phyloP scores from a whole-genome alignment of 2,888 invertebrate genomes.

The Lacanobia oleracea region DNA sequence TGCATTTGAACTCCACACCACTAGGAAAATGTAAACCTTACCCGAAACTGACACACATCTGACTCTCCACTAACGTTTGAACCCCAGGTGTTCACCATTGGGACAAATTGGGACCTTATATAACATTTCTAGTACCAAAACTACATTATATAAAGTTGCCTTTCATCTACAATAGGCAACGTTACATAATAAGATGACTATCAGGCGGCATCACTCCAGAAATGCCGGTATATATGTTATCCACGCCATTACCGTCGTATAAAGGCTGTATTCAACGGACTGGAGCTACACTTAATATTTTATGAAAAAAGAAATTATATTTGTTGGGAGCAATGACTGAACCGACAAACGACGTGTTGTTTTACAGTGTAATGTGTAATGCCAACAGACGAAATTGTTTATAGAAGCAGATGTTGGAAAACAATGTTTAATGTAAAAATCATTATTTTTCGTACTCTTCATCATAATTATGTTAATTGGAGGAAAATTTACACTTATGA shows the following conservation, averaged over 20 bases:
- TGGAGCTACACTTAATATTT: conserved; percentile 57
- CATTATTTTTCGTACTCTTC: too few species aligned
- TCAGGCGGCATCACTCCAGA: conserved; percentile 56
- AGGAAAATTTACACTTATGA: neutral
- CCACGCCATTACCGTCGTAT: conserved; percentile 69
- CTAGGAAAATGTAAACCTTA: neutral
- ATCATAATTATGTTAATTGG: neutral
- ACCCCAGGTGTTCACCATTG: conserved; percentile 33
- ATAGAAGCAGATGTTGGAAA: neutral
- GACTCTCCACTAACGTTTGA: neutral
- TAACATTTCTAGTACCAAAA: conserved; percentile 20
- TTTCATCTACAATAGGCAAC: conserved; percentile 46
- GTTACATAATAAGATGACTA: conserved; percentile 62
- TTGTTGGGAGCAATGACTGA: conserved; percentile 27
- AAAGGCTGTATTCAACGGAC: conserved; percentile 63
- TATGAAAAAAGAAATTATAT: conserved; percentile 61
- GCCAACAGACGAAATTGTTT: conserved; percentile 2
- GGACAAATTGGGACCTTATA: conserved; percentile 38
- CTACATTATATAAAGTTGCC: conserved; percentile 38
- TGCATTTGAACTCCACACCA: neutral
- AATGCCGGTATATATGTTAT: conserved; percentile 60
- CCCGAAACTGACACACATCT: conserved; percentile 8
- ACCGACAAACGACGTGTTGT: conserved; percentile 43
- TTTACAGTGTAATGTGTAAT: conserved; percentile 20
- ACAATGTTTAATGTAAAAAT: conserved; percentile 4